phyloP scores from a whole-genome alignment of 2,888 invertebrate species.

The Toxonevra muliebris region DNA sequence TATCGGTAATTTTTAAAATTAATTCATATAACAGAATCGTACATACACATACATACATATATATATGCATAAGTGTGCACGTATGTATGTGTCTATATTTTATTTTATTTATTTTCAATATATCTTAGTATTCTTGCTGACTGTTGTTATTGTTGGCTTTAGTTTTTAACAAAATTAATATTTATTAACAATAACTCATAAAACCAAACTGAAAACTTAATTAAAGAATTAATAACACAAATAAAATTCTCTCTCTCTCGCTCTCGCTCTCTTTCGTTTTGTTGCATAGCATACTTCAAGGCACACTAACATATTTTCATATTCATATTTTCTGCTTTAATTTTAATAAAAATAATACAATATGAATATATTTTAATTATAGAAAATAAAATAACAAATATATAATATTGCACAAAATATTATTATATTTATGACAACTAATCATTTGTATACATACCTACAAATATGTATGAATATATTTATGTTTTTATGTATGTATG shows the following conservation, averaged over 20 bases:
- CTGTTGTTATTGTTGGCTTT: not conserved
- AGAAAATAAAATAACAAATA: not conserved
- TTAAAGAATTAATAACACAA: conserved; percentile 27
- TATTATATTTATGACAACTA: not conserved
- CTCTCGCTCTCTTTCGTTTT: conserved; percentile 13
- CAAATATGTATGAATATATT: conserved; percentile 20
- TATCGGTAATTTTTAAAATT: too few species aligned
- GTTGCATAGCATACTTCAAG: conserved; percentile 54
- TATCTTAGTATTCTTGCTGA: too few species aligned
- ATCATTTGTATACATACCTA: conserved; percentile 13
- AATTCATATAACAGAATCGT: too few species aligned
- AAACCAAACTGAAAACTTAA: not conserved
- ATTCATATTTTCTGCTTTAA: not conserved
- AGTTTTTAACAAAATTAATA: conserved; percentile 2
- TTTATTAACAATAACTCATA: not conserved
- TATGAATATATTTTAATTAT: conserved; percentile 19
- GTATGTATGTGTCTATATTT: not conserved
- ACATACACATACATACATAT: too few species aligned
- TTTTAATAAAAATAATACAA: conserved; percentile 19
- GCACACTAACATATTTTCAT: conserved; percentile 49
- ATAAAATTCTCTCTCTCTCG: not conserved
- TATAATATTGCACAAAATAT: conserved; percentile 19
- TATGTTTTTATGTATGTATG: conserved; percentile 12
- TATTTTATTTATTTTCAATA: too few species aligned
- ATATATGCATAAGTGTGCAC: conserved; percentile 1